Base-by-base conservation (phyloP, 2,113 vertebrate genomes). In the Pandion haliaetus region DNA sequence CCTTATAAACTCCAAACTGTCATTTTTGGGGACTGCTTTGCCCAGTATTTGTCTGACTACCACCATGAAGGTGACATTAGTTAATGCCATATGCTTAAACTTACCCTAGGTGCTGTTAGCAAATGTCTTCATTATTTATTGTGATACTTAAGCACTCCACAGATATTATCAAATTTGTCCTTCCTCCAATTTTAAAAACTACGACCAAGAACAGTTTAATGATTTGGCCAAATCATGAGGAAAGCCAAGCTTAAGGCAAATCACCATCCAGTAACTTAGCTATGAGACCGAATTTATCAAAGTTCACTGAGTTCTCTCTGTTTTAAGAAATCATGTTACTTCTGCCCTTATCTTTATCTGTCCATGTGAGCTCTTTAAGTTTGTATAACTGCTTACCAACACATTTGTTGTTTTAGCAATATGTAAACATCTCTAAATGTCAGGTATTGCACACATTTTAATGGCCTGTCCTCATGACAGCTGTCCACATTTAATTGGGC, bases 371-470 rank as follows among this genome's bases (percentile, higher is more conserved):
- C 86, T 91, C 72, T 67, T 66, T 28, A 83, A 52, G 38, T 90
- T 87, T 88, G 65, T 84, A 12, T 50, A 69, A 57, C 49, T 86
- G 61, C 76, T 95, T 81, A 59, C 74, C 82, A 52, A 63, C 82
- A 36, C 0, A 0, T 87, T 88, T 81, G 21, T 84, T 88, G 70
- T 78, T 97, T 92, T 86, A 86, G 80, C 65, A 66, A 17, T 92
- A 17, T 9, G 40, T 92, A 72, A 95, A 86, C 65, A 76, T 92
- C 38, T 90, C 85, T 78, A 59, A 86, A 82, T 95, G 82, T 95
- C 80, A 90, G 36, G 79, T 92, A 77, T 93, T 74, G 34, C 81
- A 89, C 44, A 36, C 25, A 29, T 97, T 91, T 97, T 91, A 69
- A 62, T 91, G 78, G 24, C 54, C 49, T 4, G 10, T 59, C 62